Evolutionary conservation across 1,140 invertebrate species (phyloP), one percentile per base, ranked within the genome.

Genomic region (Procambarus virginalis): DNA sequence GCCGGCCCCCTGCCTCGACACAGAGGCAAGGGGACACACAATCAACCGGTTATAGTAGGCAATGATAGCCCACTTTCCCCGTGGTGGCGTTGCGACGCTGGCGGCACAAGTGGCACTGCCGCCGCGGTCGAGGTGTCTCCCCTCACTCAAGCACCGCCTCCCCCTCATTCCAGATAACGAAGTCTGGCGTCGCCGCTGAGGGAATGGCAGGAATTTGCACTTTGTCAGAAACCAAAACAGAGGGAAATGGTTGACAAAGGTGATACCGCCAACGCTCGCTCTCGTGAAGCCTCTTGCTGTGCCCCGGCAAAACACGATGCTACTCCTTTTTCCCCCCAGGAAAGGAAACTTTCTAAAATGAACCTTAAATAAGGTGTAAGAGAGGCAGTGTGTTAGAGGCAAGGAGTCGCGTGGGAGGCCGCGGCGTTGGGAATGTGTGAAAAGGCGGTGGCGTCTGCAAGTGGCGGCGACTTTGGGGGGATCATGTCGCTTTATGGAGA

Each of bases 141-240:
- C 76, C 46, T n/a, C 49, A 45, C 4, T 46, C 49, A 20, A 34
- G 34, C 6, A n/a, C 6, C 22, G 58, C 12, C 58, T 22, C 20
- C 17, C 80, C 80, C 58, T 82, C 80, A 82, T 82, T 82, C 80
- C 22, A 68, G 58, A 82, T 82, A 82, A 82, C 80, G 80, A 82
- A 82, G 80, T 82, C 80, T 60, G 22, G 34, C 12, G 51, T 51
- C 22, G 22, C 20, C 68, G 80, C 58, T 20, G 10, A 68, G 80
- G 34, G 48, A 82, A 68, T 68, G 80, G 68, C 58, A 48, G 58
- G 51, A 82, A 64, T 82, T 68, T 82, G 58, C 80, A 82, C 80
- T 82, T 68, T 68, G 80, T 82, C 80, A 82, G 58, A 68, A 82
- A 45, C n/a, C 80, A 68, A 64, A 82, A 68, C 80, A 82, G 80